These are phyloP conservation scores for Alligator sinensis DNA, from an alignment of 2,113 vertebrate genomes.

Conservation along the genomic window DNA sequence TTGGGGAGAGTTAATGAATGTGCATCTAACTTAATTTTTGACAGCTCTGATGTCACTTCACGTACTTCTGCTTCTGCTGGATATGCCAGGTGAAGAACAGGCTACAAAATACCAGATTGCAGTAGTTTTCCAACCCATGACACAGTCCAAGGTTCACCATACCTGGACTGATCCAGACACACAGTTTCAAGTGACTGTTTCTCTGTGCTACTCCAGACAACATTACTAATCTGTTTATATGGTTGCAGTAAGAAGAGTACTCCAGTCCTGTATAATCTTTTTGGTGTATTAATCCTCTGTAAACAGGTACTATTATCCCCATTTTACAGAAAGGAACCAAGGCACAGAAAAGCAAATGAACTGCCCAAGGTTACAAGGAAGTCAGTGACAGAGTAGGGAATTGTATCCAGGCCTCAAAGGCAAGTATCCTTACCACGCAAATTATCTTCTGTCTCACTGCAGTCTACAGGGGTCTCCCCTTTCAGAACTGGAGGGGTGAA, in stretches of 20 bases:
- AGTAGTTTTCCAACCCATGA: neutral
- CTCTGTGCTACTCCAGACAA: neutral
- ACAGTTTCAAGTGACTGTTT: neutral
- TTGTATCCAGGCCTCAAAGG: neutral
- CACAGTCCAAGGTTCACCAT: neutral
- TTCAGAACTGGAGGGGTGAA: neutral
- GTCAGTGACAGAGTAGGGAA: neutral
- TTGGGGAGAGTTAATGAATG: neutral
- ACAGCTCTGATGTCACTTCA: neutral
- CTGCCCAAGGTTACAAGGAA: neutral
- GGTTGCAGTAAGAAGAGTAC: neutral
- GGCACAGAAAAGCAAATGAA: neutral
- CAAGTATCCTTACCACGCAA: neutral
- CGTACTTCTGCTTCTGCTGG: neutral
- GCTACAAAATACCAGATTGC: neutral
- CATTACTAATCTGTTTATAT: conserved; percentile 27
- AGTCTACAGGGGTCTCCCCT: neutral
- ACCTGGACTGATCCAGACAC: neutral
- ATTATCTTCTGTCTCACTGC: neutral
- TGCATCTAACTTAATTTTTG: neutral
- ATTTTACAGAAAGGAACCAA: neutral
- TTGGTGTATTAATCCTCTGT: neutral
- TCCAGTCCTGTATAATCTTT: neutral
- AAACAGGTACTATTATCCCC: neutral
- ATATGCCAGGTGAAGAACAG: neutral